Conservation (phyloP, 2,797 vertebrate species). For the Acanthis flammea region DNA sequence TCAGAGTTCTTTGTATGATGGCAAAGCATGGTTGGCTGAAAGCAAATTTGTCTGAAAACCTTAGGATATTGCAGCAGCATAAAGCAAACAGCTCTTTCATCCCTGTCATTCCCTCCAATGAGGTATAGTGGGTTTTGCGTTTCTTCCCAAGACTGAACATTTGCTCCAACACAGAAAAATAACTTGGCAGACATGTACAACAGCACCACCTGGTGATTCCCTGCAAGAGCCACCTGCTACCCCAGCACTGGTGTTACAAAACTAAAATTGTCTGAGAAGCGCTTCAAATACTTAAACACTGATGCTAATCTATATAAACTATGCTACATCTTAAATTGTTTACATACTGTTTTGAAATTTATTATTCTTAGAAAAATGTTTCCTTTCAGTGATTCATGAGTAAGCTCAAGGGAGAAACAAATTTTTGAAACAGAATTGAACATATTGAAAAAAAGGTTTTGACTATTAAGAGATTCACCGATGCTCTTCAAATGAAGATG, state of each 20-base stretch:
- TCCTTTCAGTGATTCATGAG: background rate
- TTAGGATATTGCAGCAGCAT: background rate
- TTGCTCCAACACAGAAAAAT: constrained; percentile 32
- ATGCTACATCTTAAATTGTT: background rate
- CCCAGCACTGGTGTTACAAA: background rate
- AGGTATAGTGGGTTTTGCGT: background rate
- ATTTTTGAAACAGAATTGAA: background rate
- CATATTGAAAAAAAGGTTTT: background rate
- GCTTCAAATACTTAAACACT: background rate
- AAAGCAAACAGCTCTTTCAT: background rate
- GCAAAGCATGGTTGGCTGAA: background rate
- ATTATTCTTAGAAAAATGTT: background rate
- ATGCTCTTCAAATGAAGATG: background rate
- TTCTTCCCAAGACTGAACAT: constrained; percentile 31
- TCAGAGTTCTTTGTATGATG: background rate
- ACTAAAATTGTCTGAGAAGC: background rate
- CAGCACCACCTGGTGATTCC: constrained; percentile 40
- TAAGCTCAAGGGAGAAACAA: background rate
- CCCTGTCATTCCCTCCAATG: background rate
- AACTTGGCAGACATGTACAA: background rate
- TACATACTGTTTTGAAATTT: background rate
- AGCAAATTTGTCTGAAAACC: background rate
- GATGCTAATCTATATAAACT: background rate
- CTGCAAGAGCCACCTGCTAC: background rate
- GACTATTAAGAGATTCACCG: background rate